phyloP scores from a whole-genome alignment of 1,140 invertebrate genomes.

The Neodiprion fabricii region DNA sequence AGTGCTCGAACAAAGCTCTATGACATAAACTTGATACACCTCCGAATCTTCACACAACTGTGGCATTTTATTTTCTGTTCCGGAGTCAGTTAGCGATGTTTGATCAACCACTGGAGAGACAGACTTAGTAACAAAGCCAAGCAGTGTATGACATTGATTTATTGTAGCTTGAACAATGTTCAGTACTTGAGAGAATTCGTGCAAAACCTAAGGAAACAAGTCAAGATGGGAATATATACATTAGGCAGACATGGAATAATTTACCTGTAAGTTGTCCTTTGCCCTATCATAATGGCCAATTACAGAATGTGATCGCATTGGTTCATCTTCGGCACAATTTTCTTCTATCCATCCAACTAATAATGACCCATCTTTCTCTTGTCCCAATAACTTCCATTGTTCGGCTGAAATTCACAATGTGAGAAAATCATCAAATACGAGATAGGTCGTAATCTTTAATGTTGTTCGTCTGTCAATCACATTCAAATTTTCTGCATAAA shows the following conservation, averaged over 20 bases:
- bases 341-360: constrained; percentile 74
- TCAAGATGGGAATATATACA: constrained; percentile 9
- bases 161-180: constrained; percentile 82
- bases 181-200: constrained; percentile 67
- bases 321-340: constrained; percentile 47
- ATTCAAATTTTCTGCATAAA: too few species aligned
- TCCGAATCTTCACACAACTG: constrained; percentile 30
- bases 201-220: constrained; percentile 61
- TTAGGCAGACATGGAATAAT: neutral
- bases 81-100: constrained; percentile 26
- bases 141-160: constrained; percentile 69
- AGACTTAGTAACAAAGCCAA: constrained; percentile 71
- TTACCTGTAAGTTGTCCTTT: constrained; percentile 50
- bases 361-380: constrained; percentile 76
- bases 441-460: too few species aligned
- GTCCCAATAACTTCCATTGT: constrained; percentile 79
- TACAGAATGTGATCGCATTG: constrained; percentile 41
- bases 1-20: constrained; percentile 66
- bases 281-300: constrained; percentile 54
- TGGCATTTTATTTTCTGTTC: constrained; percentile 29
- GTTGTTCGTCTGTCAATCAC: too few species aligned
- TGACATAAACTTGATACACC: constrained; percentile 63
- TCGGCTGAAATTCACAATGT: constrained; percentile 62
- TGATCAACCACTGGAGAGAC: neutral
- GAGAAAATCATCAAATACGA: constrained; percentile 26